These are phyloP conservation scores for Diadromus collaris DNA, from an alignment of 2,888 invertebrate species.

Conservation along the genomic window DNA sequence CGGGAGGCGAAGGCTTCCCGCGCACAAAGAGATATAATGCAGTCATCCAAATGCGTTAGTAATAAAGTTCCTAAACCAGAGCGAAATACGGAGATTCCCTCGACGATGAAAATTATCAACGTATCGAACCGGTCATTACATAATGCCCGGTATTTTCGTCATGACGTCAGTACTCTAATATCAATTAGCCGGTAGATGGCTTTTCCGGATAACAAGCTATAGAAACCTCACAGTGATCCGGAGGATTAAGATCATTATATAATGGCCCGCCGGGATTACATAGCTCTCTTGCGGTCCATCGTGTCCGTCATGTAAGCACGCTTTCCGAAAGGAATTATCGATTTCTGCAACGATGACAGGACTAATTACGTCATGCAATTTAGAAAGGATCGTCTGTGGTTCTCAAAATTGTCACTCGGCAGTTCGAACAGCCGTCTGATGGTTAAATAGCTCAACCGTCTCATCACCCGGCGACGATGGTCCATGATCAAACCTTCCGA, in stretches of 20 bases:
- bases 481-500: not conserved
- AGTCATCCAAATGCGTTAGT: not conserved
- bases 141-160: conserved; percentile 1
- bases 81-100: not conserved
- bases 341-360: conserved; percentile 11
- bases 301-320: conserved; percentile 9
- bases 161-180: not conserved
- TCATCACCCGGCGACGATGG: not conserved
- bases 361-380: not conserved
- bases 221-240: conserved; percentile 25
- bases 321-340: conserved; percentile 20
- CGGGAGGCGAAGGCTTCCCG: not conserved
- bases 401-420: not conserved
- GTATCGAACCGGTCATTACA: not conserved
- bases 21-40: not conserved
- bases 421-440: not conserved
- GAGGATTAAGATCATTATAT: conserved; percentile 27
- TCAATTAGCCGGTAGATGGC: conserved; percentile 5
- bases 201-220: conserved; percentile 19
- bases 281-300: conserved; percentile 19
- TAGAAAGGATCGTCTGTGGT: not conserved
- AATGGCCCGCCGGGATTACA: conserved; percentile 17
- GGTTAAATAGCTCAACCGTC: not conserved
- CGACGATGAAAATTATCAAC: not conserved
- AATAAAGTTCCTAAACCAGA: not conserved